Conservation (phyloP, 2,113 vertebrate genomes). For the Notarius quadriscutis region DNA sequence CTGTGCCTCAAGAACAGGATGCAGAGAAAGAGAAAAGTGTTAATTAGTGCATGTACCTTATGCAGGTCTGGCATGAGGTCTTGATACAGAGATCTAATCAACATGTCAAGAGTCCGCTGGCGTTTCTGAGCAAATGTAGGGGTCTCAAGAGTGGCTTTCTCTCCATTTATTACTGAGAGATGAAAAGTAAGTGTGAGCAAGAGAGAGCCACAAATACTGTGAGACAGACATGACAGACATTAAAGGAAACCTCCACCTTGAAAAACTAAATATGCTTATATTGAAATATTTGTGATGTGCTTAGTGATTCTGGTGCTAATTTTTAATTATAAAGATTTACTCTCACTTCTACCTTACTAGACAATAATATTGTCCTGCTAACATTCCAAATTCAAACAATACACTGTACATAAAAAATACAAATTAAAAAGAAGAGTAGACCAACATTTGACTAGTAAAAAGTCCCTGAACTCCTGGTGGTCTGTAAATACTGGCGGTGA, state of each 20-base stretch:
- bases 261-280: neutral
- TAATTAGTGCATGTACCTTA: constrained; percentile 76
- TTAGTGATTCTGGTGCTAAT: neutral
- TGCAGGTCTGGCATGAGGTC: constrained; percentile 94
- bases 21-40: neutral
- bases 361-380: neutral
- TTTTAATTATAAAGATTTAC: neutral
- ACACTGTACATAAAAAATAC: neutral
- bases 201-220: neutral
- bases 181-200: neutral
- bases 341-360: neutral
- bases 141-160: constrained; percentile 98
- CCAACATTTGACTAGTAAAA: constrained; percentile 98
- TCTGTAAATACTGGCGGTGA: constrained; percentile 96
- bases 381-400: no score
- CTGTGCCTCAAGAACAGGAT: neutral
- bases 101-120: constrained; percentile 95
- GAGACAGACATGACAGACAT: neutral
- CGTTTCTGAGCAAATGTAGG: constrained; percentile 98
- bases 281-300: neutral
- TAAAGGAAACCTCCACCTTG: neutral
- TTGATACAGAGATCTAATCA: constrained; percentile 95
- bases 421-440: constrained; percentile 5
- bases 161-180: constrained; percentile 93
- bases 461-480: constrained; percentile 99